Conservation (phyloP, 2,113 vertebrate genomes). For the Mastomys coucha region DNA sequence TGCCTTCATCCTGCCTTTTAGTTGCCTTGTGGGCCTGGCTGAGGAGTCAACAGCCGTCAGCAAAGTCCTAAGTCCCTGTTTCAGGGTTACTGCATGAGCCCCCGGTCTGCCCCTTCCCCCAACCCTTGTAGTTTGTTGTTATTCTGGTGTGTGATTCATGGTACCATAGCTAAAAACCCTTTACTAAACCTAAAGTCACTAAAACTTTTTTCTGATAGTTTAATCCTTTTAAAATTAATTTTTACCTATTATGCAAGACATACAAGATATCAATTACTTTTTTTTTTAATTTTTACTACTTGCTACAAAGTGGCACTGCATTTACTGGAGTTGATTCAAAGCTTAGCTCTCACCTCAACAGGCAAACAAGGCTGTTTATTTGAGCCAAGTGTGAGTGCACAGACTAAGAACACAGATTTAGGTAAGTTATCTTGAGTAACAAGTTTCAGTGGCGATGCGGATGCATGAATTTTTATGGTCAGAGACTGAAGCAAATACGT, state of each 20-base stretch:
- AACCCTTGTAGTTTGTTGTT: not conserved
- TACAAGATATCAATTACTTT: slow-evolving; percentile 7
- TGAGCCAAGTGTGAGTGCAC: not conserved
- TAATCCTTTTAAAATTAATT: slow-evolving; percentile 4
- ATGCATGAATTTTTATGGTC: not conserved
- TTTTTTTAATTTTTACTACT: not conserved
- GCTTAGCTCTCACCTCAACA: not conserved
- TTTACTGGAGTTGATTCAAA: not conserved
- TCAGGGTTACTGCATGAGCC: not conserved
- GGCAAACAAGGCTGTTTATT: not conserved
- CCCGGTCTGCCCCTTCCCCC: too few species aligned
- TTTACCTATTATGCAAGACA: not conserved
- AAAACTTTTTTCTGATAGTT: not conserved
- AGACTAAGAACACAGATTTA: not conserved
- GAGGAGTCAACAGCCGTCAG: not conserved
- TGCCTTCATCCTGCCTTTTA: not conserved
- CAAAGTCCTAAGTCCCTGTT: not conserved
- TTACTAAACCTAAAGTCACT: not conserved
- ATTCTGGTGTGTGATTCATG: not conserved
- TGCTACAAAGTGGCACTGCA: not conserved
- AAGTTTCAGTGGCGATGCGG: not conserved
- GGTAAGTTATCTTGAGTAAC: not conserved
- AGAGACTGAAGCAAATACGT: not conserved
- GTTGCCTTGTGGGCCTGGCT: not conserved
- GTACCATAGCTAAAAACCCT: not conserved